phyloP scores from a whole-genome alignment of 2,113 vertebrate genomes.

The Podilymbus podiceps region DNA sequence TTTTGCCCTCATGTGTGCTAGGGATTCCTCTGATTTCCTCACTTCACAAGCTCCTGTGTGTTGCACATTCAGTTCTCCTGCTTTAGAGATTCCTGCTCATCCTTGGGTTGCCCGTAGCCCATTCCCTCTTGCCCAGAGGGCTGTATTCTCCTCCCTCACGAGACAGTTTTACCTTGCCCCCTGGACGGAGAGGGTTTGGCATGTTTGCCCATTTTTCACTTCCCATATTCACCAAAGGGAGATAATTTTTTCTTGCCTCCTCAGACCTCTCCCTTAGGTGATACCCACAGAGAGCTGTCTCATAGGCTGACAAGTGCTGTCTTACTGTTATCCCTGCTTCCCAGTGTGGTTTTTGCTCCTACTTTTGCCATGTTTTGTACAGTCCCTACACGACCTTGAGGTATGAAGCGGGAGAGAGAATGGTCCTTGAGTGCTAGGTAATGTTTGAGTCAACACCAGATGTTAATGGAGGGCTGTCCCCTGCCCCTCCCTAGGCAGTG shows the following conservation, averaged over 20 bases:
- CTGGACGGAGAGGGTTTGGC: accelerated
- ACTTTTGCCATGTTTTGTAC: neutral
- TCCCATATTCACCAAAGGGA: neutral
- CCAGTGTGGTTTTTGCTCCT: neutral
- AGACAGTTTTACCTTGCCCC: neutral
- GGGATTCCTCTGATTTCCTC: neutral
- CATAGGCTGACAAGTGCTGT: neutral
- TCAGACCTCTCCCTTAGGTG: neutral
- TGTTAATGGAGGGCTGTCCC: neutral
- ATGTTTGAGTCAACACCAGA: neutral
- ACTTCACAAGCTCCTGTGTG: neutral
- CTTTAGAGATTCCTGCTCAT: neutral
- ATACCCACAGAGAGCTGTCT: neutral
- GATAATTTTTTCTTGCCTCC: neutral
- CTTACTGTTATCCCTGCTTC: neutral
- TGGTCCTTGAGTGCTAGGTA: neutral
- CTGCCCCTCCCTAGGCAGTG: neutral
- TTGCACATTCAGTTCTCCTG: neutral
- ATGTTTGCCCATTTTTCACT: neutral
- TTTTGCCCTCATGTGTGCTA: neutral
- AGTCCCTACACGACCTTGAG: neutral
- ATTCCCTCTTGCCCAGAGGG: neutral
- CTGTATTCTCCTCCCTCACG: neutral
- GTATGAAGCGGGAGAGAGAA: neutral
- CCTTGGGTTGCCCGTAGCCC: accelerated